Base-by-base conservation (phyloP, 2,797 vertebrate species). In the Aplochiton taeniatus region DNA sequence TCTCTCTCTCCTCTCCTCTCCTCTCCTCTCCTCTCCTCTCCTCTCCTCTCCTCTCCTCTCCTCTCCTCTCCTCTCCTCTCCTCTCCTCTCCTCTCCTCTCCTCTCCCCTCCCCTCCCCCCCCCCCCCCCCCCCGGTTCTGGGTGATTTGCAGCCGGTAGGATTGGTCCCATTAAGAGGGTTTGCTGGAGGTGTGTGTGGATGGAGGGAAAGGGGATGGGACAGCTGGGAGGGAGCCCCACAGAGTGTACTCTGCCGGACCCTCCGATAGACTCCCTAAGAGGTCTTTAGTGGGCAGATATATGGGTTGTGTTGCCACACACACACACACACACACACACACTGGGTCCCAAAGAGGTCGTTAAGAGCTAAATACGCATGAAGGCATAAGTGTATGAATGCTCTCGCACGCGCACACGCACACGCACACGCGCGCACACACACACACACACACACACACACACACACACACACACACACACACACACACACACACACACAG, bases 91-190 rank as follows among this genome's bases (percentile, higher is more conserved):
- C 48, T 31, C 63, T 47, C 17, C 13, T 14, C 6, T n/a, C 42
- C n/a, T 31, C 1, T 1, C 13, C n/a, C 64, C 62, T 66, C 66
- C 18, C 48, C 1, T n/a, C n/a, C 1, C 8, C 47, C 48, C 41
- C 19, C 12, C 17, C 11, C 59, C n/a, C 19, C 64, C 80, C 79
- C 80, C 68, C 50, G 52, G 31, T 31, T 31, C 68, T 0, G 66
- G 77, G 80, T 88, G 87, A 92, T 90, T 91, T 89, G 84, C 80
- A 11, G 83, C 77, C 50, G 75, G 68, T 79, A 83, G 83, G 83
- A 88, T 91, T 87, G 86, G 79, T 75, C 77, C 85, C 87, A 90
- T 89, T 90, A 90, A 83, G 84, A 80, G 73, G 68, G 79, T 85
- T 73, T 80, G 18, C 75, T 69, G 70, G 83, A 90, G 86, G 88